Conservation (phyloP, 1,140 invertebrate genomes). For the Drosophila subpulchrella region DNA sequence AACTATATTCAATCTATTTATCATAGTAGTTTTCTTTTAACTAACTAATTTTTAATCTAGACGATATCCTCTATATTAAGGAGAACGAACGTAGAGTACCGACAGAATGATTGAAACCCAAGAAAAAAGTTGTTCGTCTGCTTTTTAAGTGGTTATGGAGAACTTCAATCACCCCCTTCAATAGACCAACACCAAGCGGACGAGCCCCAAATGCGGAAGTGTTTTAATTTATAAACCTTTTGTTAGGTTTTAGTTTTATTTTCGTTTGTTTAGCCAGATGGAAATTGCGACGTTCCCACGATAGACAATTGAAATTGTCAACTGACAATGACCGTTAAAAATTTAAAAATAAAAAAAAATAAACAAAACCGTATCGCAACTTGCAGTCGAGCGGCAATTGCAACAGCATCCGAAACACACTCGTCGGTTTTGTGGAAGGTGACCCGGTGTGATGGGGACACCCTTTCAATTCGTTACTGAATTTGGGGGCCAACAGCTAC, state of each 20-base stretch:
- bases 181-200: constrained; percentile 20
- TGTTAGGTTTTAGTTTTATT: constrained; percentile 32
- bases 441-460: constrained; percentile 36
- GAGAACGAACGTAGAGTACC: no score
- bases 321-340: constrained; percentile 23
- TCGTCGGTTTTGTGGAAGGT: constrained; percentile 29
- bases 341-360: background rate
- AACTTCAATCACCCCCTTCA: background rate
- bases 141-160: no score
- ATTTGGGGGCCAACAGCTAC: constrained; percentile 10
- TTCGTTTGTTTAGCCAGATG: constrained; percentile 25
- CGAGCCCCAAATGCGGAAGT: constrained; percentile 52
- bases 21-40: no score
- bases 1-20: no score
- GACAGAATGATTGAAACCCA: no score
- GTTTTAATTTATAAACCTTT: constrained; percentile 63
- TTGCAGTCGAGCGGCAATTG: constrained; percentile 25
- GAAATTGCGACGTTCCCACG: constrained; percentile 55
- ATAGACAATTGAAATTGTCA: constrained; percentile 56
- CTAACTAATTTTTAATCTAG: no score
- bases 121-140: no score
- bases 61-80: no score
- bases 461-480: constrained; percentile 8
- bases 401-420: constrained; percentile 25
- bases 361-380: constrained; percentile 33